phyloP scores from a whole-genome alignment of 2,888 invertebrate genomes.

The Tubulanus polymorphus region DNA sequence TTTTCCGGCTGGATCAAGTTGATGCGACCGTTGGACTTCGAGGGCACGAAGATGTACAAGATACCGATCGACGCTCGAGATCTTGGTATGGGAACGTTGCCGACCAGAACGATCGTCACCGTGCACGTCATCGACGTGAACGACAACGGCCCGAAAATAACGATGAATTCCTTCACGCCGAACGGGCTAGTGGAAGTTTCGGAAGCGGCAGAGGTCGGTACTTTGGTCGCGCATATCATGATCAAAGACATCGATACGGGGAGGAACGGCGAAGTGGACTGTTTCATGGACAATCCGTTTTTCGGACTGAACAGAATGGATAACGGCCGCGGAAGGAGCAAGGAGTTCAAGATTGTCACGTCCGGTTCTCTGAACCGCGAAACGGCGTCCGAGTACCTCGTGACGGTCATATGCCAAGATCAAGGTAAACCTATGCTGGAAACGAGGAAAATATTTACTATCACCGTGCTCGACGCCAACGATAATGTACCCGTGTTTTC shows the following conservation, averaged over 20 bases:
- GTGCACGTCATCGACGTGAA: slow-evolving; percentile 74
- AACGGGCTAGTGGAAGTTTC: slow-evolving; percentile 3
- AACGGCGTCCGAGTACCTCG: not conserved
- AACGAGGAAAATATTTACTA: not conserved
- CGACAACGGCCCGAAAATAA: slow-evolving; percentile 56
- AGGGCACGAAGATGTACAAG: not conserved
- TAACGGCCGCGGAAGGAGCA: slow-evolving; percentile 2
- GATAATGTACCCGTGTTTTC: slow-evolving; percentile 4
- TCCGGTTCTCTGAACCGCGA: not conserved
- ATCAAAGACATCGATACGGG: slow-evolving; percentile 15
- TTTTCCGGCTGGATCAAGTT: not conserved
- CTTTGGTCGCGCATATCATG: slow-evolving; percentile 14
- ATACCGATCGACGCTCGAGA: slow-evolving; percentile 1
- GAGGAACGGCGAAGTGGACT: slow-evolving; percentile 13
- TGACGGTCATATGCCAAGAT: slow-evolving; percentile 3
- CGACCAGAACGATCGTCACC: not conserved
- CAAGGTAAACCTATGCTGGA: not conserved
- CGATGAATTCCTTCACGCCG: not conserved
- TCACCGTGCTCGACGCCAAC: not conserved
- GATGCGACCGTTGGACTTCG: not conserved
- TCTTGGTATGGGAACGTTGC: not conserved
- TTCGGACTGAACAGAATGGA: not conserved
- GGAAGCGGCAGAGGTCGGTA: slow-evolving; percentile 12
- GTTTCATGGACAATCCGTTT: not conserved
- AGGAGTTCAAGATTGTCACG: not conserved